phyloP scores from a whole-genome alignment of 2,888 invertebrate genomes.

The Autographa pulchrina region DNA sequence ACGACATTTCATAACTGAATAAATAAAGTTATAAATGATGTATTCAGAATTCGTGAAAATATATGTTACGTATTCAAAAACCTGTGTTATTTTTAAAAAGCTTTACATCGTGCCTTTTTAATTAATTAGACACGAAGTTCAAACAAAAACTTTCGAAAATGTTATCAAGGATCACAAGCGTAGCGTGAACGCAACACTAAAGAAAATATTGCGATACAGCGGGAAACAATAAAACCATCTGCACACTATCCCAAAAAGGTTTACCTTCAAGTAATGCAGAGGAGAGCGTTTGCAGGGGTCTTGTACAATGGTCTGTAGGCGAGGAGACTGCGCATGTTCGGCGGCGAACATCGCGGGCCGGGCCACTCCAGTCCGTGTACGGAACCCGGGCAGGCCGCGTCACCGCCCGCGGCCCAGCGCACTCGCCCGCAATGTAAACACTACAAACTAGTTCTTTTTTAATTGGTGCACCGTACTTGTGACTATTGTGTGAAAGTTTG shows the following conservation, averaged over 20 bases:
- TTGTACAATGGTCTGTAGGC: conserved; percentile 80
- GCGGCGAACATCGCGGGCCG: conserved; percentile 72
- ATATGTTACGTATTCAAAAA: too few relatives aligned
- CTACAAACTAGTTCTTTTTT: conserved; percentile 61
- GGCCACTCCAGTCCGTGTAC: conserved; percentile 78
- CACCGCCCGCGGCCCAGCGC: conserved; percentile 61
- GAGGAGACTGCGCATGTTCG: conserved; percentile 83
- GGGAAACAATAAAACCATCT: conserved; percentile 69
- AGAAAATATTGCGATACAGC: conserved; percentile 50
- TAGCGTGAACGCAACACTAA: conserved; percentile 36
- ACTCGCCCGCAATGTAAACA: conserved; percentile 73
- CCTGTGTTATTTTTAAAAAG: neutral
- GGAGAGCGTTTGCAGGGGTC: conserved; percentile 77
- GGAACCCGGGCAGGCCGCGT: conserved; percentile 71
- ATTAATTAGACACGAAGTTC: neutral
- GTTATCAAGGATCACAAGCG: conserved; percentile 18
- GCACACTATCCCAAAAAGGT: conserved; percentile 75
- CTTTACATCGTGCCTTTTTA: neutral
- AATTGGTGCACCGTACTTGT: conserved; percentile 69
- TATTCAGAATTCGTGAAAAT: too few relatives aligned
- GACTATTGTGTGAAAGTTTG: conserved; percentile 65
- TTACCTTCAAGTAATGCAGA: conserved; percentile 80
- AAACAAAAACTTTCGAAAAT: neutral
- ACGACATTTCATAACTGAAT: neutral
- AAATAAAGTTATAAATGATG: too few relatives aligned